phyloP scores from a whole-genome alignment of 1,140 invertebrate genomes.

The Heliothis virescens region DNA sequence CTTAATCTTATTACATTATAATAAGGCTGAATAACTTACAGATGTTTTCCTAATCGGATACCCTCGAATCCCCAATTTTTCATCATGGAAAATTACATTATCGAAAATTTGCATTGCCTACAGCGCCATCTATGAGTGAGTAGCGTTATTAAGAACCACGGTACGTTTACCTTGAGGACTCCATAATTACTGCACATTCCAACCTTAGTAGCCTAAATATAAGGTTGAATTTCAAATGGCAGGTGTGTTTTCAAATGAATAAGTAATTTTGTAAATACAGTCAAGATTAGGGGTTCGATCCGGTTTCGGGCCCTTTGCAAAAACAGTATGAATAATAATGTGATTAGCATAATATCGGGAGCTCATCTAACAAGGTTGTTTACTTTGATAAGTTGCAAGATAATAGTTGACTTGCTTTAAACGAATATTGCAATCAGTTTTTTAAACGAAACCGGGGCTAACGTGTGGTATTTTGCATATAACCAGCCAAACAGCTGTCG shows the following conservation, averaged over 20 bases:
- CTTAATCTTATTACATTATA: slow-evolving; percentile 84
- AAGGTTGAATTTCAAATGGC: slow-evolving; percentile 54
- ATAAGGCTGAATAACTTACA: slow-evolving; percentile 83
- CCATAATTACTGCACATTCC: slow-evolving; percentile 27
- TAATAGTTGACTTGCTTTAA: slow-evolving; percentile 63
- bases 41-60: slow-evolving; percentile 82
- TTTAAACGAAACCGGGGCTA: neutral
- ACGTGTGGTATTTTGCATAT: neutral
- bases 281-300: slow-evolving; percentile 77
- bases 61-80: slow-evolving; percentile 77
- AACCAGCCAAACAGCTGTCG: neutral
- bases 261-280: slow-evolving; percentile 63
- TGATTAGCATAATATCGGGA: slow-evolving; percentile 81
- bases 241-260: slow-evolving; percentile 47
- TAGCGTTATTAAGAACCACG: slow-evolving; percentile 62
- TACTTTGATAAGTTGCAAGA: slow-evolving; percentile 73
- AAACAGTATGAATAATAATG: slow-evolving; percentile 85
- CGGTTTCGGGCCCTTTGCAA: slow-evolving; percentile 73
- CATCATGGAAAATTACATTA: slow-evolving; percentile 81
- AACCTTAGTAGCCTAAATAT: slow-evolving; percentile 25
- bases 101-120: slow-evolving; percentile 81
- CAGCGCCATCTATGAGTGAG: slow-evolving; percentile 80
- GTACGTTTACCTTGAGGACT: slow-evolving; percentile 41
- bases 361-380: slow-evolving; percentile 74
- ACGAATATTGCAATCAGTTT: slow-evolving; percentile 12